A percentile compares a stretch with the other conserved stretches of the same genome.
Evolutionary conservation across 2,797 vertebrate species (phyloP).

Genomic region (Erethizon dorsatum): DNA sequence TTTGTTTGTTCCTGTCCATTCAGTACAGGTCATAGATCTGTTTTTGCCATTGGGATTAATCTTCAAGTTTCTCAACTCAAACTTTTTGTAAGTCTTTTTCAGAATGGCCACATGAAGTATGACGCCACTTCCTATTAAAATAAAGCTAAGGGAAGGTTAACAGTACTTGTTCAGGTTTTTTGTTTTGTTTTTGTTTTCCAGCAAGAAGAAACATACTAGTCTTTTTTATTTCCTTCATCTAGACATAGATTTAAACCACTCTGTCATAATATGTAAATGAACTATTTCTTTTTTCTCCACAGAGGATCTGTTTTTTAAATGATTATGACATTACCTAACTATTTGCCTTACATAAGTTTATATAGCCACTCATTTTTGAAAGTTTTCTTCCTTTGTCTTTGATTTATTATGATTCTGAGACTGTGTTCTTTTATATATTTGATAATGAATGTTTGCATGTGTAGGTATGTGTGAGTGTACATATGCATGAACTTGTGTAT

Average conservation of each 20-base stretch:
- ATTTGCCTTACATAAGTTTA: constrained; percentile 12
- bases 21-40: neutral
- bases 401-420: constrained; percentile 33
- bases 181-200: constrained; percentile 40
- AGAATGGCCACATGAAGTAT: neutral
- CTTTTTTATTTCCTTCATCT: constrained; percentile 52
- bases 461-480: neutral
- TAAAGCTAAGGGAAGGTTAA: constrained; percentile 50
- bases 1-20: neutral
- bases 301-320: constrained; percentile 29
- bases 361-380: neutral
- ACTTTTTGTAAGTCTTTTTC: neutral
- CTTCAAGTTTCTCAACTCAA: constrained; percentile 4
- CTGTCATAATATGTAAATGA: constrained; percentile 19
- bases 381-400: constrained; percentile 31
- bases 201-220: neutral
- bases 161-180: neutral
- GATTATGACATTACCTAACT: constrained; percentile 17
- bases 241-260: constrained; percentile 23
- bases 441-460: neutral
- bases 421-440: constrained; percentile 43
- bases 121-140: neutral
- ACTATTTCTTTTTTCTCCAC: neutral
- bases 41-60: constrained; percentile 8
- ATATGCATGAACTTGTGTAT: neutral